Evolutionary conservation across 1,140 invertebrate species (phyloP).

Genomic region (Propsilocerus akamusi): DNA sequence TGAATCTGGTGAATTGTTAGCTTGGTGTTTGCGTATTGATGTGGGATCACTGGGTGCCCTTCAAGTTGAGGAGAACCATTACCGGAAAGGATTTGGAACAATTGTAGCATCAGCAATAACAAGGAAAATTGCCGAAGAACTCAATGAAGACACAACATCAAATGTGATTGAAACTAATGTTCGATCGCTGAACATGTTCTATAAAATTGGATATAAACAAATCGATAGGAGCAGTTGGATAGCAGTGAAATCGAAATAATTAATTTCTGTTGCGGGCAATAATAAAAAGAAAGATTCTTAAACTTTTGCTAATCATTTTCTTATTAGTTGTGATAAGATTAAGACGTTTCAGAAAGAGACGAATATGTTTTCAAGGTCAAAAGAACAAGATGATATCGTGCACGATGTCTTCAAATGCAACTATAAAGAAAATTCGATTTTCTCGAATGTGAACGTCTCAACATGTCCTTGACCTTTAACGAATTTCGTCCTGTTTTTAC

Average conservation of each 20-base stretch:
- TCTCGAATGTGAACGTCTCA: no score
- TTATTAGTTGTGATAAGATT: neutral
- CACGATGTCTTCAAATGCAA: no score
- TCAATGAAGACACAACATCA: conserved; percentile 18
- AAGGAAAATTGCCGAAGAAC: conserved; percentile 15
- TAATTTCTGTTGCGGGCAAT: neutral
- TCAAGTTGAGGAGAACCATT: conserved; percentile 17
- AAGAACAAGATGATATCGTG: no score
- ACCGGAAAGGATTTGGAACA: conserved; percentile 20
- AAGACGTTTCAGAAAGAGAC: neutral
- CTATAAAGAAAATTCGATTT: no score
- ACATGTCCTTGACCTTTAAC: no score
- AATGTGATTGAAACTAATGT: conserved; percentile 15
- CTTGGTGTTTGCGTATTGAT: conserved; percentile 5
- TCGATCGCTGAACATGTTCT: conserved; percentile 16
- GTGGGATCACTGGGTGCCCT: conserved; percentile 21
- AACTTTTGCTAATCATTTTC: no score
- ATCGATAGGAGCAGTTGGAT: conserved; percentile 17
- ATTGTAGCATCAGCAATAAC: conserved; percentile 17
- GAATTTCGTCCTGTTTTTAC: no score
- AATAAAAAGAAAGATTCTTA: neutral
- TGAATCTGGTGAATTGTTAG: neutral
- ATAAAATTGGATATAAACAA: conserved; percentile 18
- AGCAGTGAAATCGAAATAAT: neutral
- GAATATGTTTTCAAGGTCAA: no score